Percentiles rank a stretch among this genome's conserved stretches.
Evolutionary conservation across 2,797 vertebrate genomes (phyloP).

Genomic region (Enteromius radiatus): DNA sequence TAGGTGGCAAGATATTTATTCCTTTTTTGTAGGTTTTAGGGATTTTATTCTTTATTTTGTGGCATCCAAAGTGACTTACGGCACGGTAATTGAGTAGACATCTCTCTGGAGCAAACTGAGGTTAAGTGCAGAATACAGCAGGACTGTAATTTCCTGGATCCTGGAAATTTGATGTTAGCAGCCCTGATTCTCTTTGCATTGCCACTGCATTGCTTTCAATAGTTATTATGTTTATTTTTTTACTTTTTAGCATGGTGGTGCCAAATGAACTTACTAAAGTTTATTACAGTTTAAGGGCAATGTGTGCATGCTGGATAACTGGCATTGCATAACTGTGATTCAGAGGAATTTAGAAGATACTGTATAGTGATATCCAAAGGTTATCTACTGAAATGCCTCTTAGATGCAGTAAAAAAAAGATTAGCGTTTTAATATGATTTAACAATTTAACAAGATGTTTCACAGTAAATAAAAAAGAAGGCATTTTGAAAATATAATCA

Average conservation of each 20-base stretch:
- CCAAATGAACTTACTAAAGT: not conserved
- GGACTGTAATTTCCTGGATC: not conserved
- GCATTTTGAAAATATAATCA: not conserved
- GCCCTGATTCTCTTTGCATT: not conserved
- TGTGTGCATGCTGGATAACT: not conserved
- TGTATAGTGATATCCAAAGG: constrained; percentile 1
- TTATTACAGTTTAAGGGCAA: constrained; percentile 24
- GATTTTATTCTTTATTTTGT: not conserved
- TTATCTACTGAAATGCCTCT: constrained; percentile 3
- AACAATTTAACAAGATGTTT: not conserved
- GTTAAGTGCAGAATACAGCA: constrained; percentile 15
- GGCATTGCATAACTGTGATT: not conserved
- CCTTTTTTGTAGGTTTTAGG: not conserved
- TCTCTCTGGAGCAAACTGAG: not conserved
- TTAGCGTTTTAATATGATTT: not conserved
- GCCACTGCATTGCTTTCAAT: not conserved
- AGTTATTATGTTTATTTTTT: not conserved
- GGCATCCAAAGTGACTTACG: not conserved
- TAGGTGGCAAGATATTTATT: not conserved
- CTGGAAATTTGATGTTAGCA: constrained; percentile 1
- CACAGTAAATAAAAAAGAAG: not conserved
- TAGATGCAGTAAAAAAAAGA: not conserved
- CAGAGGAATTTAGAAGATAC: not conserved
- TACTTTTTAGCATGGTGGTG: not conserved
- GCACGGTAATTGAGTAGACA: not conserved